phyloP scores from a whole-genome alignment of 2,113 vertebrate genomes.

The Lanius collurio region DNA sequence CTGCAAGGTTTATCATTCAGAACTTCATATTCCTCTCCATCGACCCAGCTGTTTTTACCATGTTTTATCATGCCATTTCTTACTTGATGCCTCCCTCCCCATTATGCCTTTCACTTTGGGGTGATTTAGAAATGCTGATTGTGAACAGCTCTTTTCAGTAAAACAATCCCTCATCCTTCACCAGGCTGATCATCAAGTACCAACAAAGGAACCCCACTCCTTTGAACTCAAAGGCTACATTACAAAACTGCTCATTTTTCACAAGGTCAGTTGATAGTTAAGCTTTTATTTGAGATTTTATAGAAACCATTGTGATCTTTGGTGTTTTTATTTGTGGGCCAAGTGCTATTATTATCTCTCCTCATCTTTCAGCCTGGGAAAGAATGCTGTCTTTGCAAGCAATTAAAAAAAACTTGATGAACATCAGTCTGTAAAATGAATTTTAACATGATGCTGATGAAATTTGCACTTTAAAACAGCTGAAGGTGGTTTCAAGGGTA shows the following conservation, averaged over 20 bases:
- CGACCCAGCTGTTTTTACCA: not conserved
- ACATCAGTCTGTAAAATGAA: not conserved
- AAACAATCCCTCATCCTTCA: not conserved
- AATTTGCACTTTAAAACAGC: not conserved
- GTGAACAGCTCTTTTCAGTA: not conserved
- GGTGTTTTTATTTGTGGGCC: not conserved
- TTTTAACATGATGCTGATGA: not conserved
- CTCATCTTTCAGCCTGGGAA: not conserved
- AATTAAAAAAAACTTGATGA: not conserved
- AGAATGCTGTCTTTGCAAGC: not conserved
- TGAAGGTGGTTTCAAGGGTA: slow-evolving; percentile 26
- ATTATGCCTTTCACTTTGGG: not conserved
- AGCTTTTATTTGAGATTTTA: not conserved
- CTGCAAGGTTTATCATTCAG: not conserved
- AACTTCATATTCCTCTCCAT: fast-evolving
- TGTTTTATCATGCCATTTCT: not conserved
- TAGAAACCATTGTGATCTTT: not conserved
- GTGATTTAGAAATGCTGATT: not conserved
- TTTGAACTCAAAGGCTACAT: not conserved
- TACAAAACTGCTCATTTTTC: not conserved
- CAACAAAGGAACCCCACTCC: not conserved
- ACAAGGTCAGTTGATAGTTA: not conserved
- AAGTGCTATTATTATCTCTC: not conserved
- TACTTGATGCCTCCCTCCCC: not conserved
- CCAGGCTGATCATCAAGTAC: not conserved